Base-by-base conservation (phyloP, 2,113 vertebrate genomes). In the Microtus montanus region DNA sequence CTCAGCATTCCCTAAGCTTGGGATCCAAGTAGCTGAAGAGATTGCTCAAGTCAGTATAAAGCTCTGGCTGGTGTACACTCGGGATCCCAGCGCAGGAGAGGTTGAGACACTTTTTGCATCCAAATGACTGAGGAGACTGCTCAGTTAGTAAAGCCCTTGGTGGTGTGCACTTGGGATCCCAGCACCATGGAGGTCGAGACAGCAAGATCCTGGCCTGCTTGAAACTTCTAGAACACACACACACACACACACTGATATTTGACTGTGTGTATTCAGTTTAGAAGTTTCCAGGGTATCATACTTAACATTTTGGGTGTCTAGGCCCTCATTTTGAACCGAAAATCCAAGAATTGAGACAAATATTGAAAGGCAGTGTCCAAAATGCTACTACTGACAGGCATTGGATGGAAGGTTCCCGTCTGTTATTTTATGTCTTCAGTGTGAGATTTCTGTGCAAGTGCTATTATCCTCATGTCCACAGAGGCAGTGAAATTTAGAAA, bases 1-100 rank as follows among this genome's bases (percentile, higher is more conserved):
- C 77, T 93, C 20, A 66, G 75, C 74, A 71, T 82, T 58, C 61
- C 75, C 93, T 79, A 68, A 41, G 85, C 78, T 92, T 78, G 90
- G 47, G 47, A n/a, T 83, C 94, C 77, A 80, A 89, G 30, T 33
- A 30, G 7, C 75, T 52, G 28, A 41, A 2, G 30, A 33, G 47
- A 30, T 7, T 8, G 75, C 28, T 49, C 75, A 78, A 11, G 26
- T 49, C 14, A 47, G 75, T 33, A 33, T 49, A 49, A 33, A 78
- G 28, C 7, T 3, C 47, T 78, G 33, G 47, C 47, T 78, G 75
- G 28, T 49, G 28, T 78, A 15, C 75, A 78, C 47, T 52, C 20
- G 75, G 44, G 17, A 35, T 19, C 14, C 28, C 75, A 52, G 44
- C 7, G 0, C 47, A 52, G 12, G 12, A 52, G 49, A 52, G 49